phyloP scores from a whole-genome alignment of 2,113 vertebrate species.

The Notiomystis cincta region DNA sequence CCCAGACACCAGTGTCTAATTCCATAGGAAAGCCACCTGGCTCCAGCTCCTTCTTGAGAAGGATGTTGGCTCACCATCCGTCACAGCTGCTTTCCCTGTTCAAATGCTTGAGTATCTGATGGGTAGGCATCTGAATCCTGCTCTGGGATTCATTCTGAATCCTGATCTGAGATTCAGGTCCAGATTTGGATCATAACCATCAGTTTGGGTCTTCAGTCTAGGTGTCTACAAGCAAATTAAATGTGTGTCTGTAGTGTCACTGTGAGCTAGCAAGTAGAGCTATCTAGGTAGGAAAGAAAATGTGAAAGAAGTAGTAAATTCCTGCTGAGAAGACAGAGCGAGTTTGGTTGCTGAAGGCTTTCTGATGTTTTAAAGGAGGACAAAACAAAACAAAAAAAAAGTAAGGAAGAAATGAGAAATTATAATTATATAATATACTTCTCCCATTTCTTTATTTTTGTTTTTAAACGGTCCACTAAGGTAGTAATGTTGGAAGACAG shows the following conservation, averaged over 20 bases:
- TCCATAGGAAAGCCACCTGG: not conserved
- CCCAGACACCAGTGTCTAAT: not conserved
- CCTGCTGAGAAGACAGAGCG: not conserved
- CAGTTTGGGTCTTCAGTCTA: not conserved
- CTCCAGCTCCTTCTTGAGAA: not conserved
- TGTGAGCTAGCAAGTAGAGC: not conserved
- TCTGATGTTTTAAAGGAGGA: not conserved
- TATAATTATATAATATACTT: not conserved
- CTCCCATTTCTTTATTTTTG: not conserved
- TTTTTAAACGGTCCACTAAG: not conserved
- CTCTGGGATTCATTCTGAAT: too few relatives aligned
- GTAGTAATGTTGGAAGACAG: not conserved
- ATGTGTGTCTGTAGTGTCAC: not conserved
- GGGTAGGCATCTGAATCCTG: not conserved
- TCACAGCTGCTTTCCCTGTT: not conserved
- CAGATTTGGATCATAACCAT: not conserved
- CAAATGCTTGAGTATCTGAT: not conserved
- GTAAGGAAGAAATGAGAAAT: not conserved
- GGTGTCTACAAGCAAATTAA: not conserved
- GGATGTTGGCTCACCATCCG: not conserved
- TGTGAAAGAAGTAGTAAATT: not conserved
- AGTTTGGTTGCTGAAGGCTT: not conserved
- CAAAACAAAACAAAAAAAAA: not conserved
- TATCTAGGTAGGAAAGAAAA: not conserved
- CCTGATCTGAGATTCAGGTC: not conserved